Evolutionary conservation across 2,888 invertebrate species (phyloP), one percentile per base, ranked within the genome.

Genomic region (Aricia artaxerxes): DNA sequence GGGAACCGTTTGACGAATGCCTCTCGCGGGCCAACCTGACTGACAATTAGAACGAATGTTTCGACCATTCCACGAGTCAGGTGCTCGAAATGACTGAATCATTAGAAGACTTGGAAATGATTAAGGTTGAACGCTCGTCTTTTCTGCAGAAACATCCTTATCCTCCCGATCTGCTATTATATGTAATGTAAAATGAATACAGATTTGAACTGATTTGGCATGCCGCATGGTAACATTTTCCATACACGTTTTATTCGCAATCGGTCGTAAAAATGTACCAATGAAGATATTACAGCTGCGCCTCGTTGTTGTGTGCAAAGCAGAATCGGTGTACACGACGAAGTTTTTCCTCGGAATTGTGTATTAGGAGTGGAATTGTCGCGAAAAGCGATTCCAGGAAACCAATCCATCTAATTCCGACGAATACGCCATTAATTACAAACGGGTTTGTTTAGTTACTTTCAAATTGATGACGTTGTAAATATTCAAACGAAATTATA

Each of bases 391-490:
- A 64, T 31, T 31, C 69, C 69, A 69, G 13, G 35, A 69, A 69
- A 16, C 69, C 69, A 35, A 35, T 69, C 11, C 35, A 69, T 69
- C 69, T 69, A 4, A 69, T 35, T 1, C 69, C 69, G 11, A 35
- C 69, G 69, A 13, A 35, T 69, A 35, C 69, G 38, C 11, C 69
- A 69, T 38, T 69, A 69, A 69, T 69, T 69, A 16, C 69, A 38
- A 16, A 16, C 35, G 35, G 35, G 35, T 64, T 64, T 31, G 69
- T 35, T 69, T 69, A 13, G 13, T 35, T 35, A 5, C 9, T 24
- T 61, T 64, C 9, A 35, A 69, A 69, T 16, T 69, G 69, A 64
- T 69, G 38, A 69, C 5, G 69, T 35, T 24, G 35, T 35, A 38
- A 69, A 69, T 69, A 69, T 69, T 13, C 13, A 69, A 69, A 35